Conservation (phyloP, 2,113 vertebrate species). For the Gadus macrocephalus region DNA sequence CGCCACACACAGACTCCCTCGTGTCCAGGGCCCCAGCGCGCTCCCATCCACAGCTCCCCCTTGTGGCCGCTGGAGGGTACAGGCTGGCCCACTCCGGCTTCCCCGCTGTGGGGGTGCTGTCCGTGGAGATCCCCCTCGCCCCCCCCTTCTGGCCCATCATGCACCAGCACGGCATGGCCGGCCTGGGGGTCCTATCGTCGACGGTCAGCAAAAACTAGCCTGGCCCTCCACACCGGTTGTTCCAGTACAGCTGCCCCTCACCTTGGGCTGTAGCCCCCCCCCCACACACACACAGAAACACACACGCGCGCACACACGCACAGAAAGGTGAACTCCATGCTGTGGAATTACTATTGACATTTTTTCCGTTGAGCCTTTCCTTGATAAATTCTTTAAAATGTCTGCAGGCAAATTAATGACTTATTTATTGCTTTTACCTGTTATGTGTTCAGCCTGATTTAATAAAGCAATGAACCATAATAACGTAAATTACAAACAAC, state of each 20-base stretch:
- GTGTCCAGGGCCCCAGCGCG: slow-evolving; percentile 30
- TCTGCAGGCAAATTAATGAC: too few relatives aligned
- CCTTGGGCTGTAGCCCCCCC: slow-evolving; percentile 52
- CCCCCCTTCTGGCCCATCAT: slow-evolving; percentile 62
- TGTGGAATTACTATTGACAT: not conserved
- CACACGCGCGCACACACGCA: not conserved
- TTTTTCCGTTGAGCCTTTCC: too few relatives aligned
- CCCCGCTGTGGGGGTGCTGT: slow-evolving; percentile 54
- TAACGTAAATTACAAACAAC: too few relatives aligned
- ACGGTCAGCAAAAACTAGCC: slow-evolving; percentile 28
- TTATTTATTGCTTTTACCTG: too few relatives aligned
- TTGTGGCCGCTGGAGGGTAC: slow-evolving; percentile 49
- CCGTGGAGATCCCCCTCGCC: slow-evolving; percentile 50
- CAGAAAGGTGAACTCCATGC: not conserved
- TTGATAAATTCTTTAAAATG: too few relatives aligned
- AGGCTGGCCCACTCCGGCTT: slow-evolving; percentile 42
- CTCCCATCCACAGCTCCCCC: slow-evolving; percentile 48
- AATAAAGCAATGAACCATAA: not conserved
- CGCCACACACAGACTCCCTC: slow-evolving; percentile 33
- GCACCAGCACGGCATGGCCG: slow-evolving; percentile 50
- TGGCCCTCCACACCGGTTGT: not conserved
- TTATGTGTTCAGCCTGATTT: not conserved
- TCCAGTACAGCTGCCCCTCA: slow-evolving; percentile 22
- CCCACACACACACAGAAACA: not conserved
- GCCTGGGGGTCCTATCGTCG: slow-evolving; percentile 28